Evolutionary conservation across 2,113 vertebrate genomes (phyloP).

Genomic region (Podarcis muralis): DNA sequence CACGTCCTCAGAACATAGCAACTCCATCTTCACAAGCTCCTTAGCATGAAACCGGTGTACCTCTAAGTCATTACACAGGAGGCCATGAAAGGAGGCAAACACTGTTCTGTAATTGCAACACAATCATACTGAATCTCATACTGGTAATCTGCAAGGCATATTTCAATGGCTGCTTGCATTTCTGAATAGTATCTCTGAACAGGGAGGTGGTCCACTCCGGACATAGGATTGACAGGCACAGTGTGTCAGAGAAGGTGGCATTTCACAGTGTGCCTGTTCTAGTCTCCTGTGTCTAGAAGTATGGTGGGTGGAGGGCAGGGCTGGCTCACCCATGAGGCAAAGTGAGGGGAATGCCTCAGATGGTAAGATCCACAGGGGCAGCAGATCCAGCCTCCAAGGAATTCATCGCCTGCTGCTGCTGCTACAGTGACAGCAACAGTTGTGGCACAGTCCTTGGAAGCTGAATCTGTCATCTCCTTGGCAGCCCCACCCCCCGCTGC

Average conservation of each 20-base stretch:
- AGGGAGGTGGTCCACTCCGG: neutral
- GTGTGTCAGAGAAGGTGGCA: neutral
- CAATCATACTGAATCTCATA: neutral
- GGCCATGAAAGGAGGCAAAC: neutral
- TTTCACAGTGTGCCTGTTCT: neutral
- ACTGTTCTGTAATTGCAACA: neutral
- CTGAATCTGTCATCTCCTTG: no score
- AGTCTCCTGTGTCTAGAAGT: no score
- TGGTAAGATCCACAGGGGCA: no score
- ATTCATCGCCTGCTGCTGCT: no score
- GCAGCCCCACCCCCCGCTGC: no score
- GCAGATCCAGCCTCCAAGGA: no score
- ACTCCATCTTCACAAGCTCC: neutral
- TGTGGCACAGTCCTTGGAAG: no score
- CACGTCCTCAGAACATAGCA: slow-evolving; percentile 3
- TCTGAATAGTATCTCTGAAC: neutral
- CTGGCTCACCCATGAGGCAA: no score
- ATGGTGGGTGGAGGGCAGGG: no score
- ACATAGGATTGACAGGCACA: neutral
- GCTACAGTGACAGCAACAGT: no score
- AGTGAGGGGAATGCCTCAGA: no score
- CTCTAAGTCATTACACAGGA: neutral
- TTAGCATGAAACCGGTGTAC: neutral
- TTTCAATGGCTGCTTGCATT: neutral
- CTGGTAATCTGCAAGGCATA: neutral